Percentiles rank a stretch among this genome's conserved stretches.
These are phyloP conservation scores for Antechinus stuartii DNA, from an alignment of 2,113 vertebrate species.

Conservation along the genomic window DNA sequence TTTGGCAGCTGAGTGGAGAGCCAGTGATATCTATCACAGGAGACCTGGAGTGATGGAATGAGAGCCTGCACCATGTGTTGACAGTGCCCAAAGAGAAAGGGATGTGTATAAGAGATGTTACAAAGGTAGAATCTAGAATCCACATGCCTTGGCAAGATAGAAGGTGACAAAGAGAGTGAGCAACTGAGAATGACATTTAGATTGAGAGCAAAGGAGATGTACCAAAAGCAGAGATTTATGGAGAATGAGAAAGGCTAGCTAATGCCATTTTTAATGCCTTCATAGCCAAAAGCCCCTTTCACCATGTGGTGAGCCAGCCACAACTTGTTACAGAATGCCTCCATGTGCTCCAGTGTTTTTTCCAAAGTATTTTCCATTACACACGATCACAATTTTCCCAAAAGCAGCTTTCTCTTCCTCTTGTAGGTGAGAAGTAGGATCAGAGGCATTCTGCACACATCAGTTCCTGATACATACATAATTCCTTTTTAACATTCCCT, in stretches of 20 bases:
- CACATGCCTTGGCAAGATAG: not conserved
- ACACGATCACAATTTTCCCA: not conserved
- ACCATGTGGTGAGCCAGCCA: not conserved
- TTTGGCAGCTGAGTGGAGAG: not conserved
- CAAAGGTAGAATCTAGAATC: not conserved
- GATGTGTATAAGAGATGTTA: not conserved
- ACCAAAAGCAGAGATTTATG: not conserved
- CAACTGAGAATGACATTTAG: not conserved
- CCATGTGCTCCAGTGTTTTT: not conserved
- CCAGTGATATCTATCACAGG: not conserved
- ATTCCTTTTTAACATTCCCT: not conserved
- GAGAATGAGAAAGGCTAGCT: not conserved
- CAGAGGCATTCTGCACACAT: not conserved
- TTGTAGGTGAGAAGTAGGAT: not conserved
- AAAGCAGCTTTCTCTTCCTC: not conserved
- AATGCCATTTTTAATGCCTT: not conserved
- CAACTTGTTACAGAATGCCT: not conserved
- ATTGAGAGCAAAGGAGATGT: not conserved
- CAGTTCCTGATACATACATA: not conserved
- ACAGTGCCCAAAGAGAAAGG: not conserved
- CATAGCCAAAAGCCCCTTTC: not conserved
- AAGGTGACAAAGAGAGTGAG: not conserved
- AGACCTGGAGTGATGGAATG: not conserved
- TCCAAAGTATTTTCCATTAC: not conserved
- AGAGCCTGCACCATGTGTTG: not conserved